Percentiles rank a stretch among this genome's conserved stretches.
Conservation (phyloP, 2,113 vertebrate species). For the Archocentrus centrarchus region DNA sequence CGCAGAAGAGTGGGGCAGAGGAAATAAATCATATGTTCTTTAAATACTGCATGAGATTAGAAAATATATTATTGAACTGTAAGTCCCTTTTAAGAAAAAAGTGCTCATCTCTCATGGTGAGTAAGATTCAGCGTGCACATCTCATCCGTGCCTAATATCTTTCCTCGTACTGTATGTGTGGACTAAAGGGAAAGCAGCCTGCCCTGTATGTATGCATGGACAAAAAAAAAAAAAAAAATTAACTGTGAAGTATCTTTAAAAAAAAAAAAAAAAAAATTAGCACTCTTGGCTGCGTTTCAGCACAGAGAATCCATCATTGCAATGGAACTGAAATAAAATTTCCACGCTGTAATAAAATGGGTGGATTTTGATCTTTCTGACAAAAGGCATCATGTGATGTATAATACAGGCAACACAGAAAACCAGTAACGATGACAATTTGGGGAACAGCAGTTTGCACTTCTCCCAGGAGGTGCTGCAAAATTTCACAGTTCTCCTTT, state of each 20-base stretch:
- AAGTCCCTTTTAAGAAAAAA: constrained; percentile 45
- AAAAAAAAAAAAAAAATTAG: background rate
- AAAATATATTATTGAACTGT: constrained; percentile 44
- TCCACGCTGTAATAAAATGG: background rate
- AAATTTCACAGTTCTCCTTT: background rate
- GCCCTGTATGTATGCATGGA: background rate
- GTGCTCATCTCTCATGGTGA: constrained; percentile 13
- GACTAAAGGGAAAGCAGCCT: background rate
- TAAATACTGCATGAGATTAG: constrained; percentile 50
- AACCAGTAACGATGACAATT: background rate
- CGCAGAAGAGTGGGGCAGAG: background rate
- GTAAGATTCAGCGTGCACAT: background rate
- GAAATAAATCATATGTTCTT: constrained; percentile 41
- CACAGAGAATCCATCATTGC: background rate
- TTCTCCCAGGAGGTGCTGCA: background rate
- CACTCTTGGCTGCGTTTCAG: background rate
- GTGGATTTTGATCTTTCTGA: background rate
- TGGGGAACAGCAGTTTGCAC: background rate
- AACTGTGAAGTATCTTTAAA: background rate
- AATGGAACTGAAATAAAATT: background rate
- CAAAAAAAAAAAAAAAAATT: background rate
- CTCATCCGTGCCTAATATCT: background rate
- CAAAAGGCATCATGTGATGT: background rate
- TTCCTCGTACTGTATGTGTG: background rate
- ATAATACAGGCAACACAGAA: background rate